These are phyloP conservation scores for Actenoides hombroni DNA, from an alignment of 2,113 vertebrate genomes.

Conservation along the genomic window DNA sequence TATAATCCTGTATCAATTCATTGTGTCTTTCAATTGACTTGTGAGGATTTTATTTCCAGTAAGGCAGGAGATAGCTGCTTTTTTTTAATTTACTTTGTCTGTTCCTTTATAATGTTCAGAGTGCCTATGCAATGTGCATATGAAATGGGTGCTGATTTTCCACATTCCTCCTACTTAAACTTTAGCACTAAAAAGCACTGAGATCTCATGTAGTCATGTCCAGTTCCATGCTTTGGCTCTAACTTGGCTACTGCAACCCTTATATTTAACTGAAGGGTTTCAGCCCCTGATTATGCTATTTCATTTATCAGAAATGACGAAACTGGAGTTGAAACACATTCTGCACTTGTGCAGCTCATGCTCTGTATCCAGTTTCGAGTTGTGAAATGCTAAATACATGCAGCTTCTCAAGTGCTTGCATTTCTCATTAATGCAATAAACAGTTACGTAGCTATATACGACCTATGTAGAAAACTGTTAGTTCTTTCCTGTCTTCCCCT, in stretches of 20 bases:
- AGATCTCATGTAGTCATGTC: not conserved
- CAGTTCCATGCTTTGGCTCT: not conserved
- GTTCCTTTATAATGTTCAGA: not conserved
- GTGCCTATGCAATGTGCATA: not conserved
- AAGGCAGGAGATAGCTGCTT: not conserved
- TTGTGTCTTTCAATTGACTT: not conserved
- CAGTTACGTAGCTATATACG: not conserved
- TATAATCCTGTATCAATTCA: not conserved
- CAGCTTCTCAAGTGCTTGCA: not conserved
- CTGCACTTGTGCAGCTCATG: accelerated
- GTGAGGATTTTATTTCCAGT: not conserved
- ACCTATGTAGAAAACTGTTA: not conserved
- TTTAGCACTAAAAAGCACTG: not conserved
- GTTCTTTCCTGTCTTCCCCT: not conserved
- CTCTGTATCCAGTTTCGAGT: not conserved
- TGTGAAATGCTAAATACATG: too few relatives aligned
- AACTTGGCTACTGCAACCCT: not conserved
- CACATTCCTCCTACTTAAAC: not conserved
- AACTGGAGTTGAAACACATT: not conserved
- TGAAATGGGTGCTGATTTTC: not conserved
- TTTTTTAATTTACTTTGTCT: not conserved
- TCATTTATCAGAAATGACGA: not conserved
- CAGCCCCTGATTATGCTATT: not conserved
- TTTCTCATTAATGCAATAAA: not conserved
- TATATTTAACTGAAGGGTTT: not conserved